Percentiles rank a stretch among this genome's conserved stretches.
Evolutionary conservation across 1,140 invertebrate genomes (phyloP).

Genomic region (Sycophila sp.): DNA sequence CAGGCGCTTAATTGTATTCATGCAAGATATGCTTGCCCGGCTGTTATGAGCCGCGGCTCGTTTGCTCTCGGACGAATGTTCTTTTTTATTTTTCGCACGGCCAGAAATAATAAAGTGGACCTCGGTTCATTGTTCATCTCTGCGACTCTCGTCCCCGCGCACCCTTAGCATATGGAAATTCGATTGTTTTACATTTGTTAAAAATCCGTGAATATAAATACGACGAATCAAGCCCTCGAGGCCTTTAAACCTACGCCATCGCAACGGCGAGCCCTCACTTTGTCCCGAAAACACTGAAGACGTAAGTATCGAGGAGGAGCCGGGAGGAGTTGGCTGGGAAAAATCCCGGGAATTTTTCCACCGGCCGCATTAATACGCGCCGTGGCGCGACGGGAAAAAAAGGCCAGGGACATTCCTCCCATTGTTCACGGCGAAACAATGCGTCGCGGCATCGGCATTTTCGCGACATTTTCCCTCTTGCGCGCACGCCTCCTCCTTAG

Average conservation of each 20-base stretch:
- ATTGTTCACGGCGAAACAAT: constrained; percentile 27
- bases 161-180: constrained; percentile 35
- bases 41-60: too few relatives aligned
- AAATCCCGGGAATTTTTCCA: neutral
- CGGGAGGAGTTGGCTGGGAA: neutral
- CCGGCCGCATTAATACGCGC: constrained; percentile 31
- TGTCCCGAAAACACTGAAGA: constrained; percentile 8
- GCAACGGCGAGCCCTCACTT: too few relatives aligned
- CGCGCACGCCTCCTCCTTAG: too few relatives aligned
- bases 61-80: too few relatives aligned
- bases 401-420: constrained; percentile 13
- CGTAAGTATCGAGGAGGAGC: neutral
- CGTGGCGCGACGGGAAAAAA: neutral
- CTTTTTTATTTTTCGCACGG: too few relatives aligned
- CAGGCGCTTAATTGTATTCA: neutral
- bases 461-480: neutral
- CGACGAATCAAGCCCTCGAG: too few relatives aligned
- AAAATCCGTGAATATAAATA: neutral
- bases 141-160: neutral
- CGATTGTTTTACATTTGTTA: constrained; percentile 30
- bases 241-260: too few relatives aligned
- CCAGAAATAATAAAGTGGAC: constrained; percentile 24
- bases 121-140: constrained; percentile 29
- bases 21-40: neutral
- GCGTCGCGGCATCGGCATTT: constrained; percentile 7